Conservation (phyloP, 2,888 invertebrate species). For the Chironomus tentans region DNA sequence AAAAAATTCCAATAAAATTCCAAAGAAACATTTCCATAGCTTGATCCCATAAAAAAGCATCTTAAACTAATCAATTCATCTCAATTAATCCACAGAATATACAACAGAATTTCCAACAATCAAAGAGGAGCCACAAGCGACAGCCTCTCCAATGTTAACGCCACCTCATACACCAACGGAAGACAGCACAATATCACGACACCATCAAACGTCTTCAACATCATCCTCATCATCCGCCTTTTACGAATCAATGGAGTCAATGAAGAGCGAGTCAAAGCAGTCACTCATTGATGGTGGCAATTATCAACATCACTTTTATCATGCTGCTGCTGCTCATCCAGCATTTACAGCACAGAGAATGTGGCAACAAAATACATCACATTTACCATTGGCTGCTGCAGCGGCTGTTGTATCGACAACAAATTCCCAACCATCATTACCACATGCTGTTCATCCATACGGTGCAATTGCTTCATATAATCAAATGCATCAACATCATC, state of each 20-base stretch:
- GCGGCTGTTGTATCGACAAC: constrained; percentile 31
- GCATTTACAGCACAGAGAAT: constrained; percentile 25
- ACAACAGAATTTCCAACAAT: constrained; percentile 49
- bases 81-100: constrained; percentile 43
- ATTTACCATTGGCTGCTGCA: constrained; percentile 40
- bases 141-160: constrained; percentile 52
- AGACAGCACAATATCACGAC: constrained; percentile 30
- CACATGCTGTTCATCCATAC: constrained; percentile 29
- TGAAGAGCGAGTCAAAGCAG: neutral
- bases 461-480: constrained; percentile 31
- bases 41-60: neutral
- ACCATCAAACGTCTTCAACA: neutral
- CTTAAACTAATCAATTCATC: neutral
- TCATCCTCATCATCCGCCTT: neutral
- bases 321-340: constrained; percentile 27
- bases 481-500: constrained; percentile 29
- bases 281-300: constrained; percentile 29
- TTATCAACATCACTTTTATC: constrained; percentile 29
- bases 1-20: neutral
- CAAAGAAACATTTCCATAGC: no score
- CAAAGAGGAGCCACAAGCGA: constrained; percentile 51
- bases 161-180: constrained; percentile 67
- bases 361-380: constrained; percentile 40
- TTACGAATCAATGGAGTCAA: constrained; percentile 16
- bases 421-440: constrained; percentile 30